Base-by-base conservation (phyloP, 2,797 vertebrate species). In the Parotocinclus haroldoi region DNA sequence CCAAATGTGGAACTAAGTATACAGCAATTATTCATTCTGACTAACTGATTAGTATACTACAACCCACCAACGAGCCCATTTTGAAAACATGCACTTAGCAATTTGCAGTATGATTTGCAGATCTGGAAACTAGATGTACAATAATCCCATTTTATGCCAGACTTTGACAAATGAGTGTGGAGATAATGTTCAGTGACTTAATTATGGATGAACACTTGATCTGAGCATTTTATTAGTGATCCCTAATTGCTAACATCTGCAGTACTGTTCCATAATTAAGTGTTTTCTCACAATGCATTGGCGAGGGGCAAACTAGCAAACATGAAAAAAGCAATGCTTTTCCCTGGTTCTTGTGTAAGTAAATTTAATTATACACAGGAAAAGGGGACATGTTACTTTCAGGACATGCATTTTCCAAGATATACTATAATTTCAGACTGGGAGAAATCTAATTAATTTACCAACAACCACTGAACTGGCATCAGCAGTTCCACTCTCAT, bases 381-480 rank as follows among this genome's bases (percentile, higher is more conserved):
- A 79, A 80, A 72, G 76, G 79, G 49, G 46, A 71, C 56, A 66
- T 42, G 78, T 18, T 27, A 72, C 74, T 80, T 55, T 73, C 83
- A 81, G 68, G 72, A 46, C 74, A 79, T 61, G 71, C 80, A 67
- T 74, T 82, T 84, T 83, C 80, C 72, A 83, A 85, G 79, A 84
- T 74, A 80, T 68, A 72, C 69, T 49, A 78, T 74, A 74, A 78
- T 79, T 86, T 85, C 74, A 82, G 84, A 87, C 88, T 78, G 79
- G 71, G 61, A 83, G 80, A 87, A 88, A 86, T 85, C 80, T 79
- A 88, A 89, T 87, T 87, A 89, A 89, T 89, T 88, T 87, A 65
- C 75, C 76, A 50, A 76, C 82, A 84, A 74, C 79, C 68, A 81
- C 82, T 79, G 78, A 78, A 81, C 78, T 76, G 75, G 80, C 67